phyloP scores from a whole-genome alignment of 2,113 vertebrate species.

The Mesocricetus auratus region DNA sequence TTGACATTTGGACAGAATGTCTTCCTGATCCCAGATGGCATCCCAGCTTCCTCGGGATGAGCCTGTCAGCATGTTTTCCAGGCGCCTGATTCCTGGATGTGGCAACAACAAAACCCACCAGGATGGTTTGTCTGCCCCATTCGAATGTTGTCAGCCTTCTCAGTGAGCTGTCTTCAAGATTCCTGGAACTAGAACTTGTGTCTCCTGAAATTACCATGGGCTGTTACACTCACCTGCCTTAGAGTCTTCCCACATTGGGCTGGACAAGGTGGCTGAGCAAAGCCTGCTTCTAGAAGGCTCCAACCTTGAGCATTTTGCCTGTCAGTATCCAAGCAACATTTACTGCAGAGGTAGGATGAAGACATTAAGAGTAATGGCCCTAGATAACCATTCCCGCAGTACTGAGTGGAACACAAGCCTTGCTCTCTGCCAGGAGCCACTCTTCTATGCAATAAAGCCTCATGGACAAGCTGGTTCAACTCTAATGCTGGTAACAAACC shows the following conservation, averaged over 20 bases:
- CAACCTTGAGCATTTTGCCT: neutral
- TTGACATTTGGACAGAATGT: conserved; percentile 61
- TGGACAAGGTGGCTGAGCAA: neutral
- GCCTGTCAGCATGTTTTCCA: conserved; percentile 70
- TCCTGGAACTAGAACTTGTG: conserved; percentile 7
- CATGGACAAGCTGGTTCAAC: neutral
- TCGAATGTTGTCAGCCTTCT: conserved; percentile 16
- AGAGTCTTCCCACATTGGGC: neutral
- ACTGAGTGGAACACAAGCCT: neutral
- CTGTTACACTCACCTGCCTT: neutral
- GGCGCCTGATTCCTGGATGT: conserved; percentile 72
- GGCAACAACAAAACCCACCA: conserved; percentile 46
- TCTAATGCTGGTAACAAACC: neutral
- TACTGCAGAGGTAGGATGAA: neutral
- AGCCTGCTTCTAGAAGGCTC: neutral
- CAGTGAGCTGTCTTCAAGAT: neutral
- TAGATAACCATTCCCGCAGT: neutral
- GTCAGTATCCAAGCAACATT: neutral
- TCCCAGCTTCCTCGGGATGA: conserved; percentile 59
- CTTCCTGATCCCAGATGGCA: conserved; percentile 78
- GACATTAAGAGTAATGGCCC: too few species aligned
- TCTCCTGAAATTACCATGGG: neutral
- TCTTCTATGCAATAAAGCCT: neutral
- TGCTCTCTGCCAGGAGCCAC: neutral
- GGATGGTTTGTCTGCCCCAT: conserved; percentile 47